Evolutionary conservation across 2,888 invertebrate genomes (phyloP), one percentile per base, ranked within the genome.

Genomic region (Vandiemenella viatica): DNA sequence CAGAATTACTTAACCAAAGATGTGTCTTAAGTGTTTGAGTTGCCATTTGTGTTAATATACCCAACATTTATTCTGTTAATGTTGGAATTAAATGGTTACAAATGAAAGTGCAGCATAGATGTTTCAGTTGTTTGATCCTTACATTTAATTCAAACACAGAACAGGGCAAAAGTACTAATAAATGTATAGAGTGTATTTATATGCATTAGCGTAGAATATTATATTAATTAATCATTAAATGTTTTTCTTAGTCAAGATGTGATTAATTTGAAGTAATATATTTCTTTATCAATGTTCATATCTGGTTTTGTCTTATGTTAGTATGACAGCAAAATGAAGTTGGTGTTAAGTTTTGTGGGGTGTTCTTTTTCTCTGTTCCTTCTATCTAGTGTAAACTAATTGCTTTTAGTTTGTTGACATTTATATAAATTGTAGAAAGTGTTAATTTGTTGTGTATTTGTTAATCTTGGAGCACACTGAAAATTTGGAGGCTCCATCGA

Each of bases 11-110:
- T 53, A 53, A 51, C 53, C 53, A 53, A 53, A 51, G 53, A 53
- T 53, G 53, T 53, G 53, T 53, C 53, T 53, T 53, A 53, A 49
- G 42, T 53, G 53, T 53, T 53, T 53, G 26, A 45, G 50, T 53
- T 53, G 49, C 49, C 49, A 44, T 47, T 51, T 47, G 20, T 43
- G 18, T 46, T 22, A 44, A 42, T 22, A 26, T 22, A 32, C 48
- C 43, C 48, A 18, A 43, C 13, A 23, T 37, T 49, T 49, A 38
- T 38, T 20, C 37, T 49, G 49, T 49, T 38, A 49, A 38, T 48
- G 18, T 37, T 32, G 49, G 44, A 49, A 44, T 49, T 49, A 49
- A 40, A 42, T 16, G 18, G 45, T 40, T 38, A 26, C 21, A 21
- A 41, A 32, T 32, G n/a, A 32, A 32, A 32, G 10, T 10, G 2